Conservation (phyloP, 2,888 invertebrate genomes). For the Thera obeliscata region DNA sequence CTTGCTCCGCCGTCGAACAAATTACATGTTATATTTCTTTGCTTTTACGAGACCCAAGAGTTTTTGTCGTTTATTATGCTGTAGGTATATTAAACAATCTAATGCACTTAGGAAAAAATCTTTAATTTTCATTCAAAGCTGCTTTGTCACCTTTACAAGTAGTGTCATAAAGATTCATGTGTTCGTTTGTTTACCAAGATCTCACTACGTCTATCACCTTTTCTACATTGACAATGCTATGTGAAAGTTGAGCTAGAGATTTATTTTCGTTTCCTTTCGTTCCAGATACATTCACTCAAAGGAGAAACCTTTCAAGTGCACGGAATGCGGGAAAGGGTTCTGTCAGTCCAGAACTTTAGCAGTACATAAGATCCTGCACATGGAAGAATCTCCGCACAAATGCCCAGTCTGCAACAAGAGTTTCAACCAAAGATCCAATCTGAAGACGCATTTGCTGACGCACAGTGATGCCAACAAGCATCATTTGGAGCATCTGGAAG, state of each 20-base stretch:
- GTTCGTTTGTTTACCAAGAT: constrained; percentile 58
- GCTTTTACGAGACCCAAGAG: constrained; percentile 77
- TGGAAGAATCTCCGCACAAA: constrained; percentile 97
- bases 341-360: constrained; percentile 98
- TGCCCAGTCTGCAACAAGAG: constrained; percentile 94
- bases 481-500: constrained; percentile 78
- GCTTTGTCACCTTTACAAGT: constrained; percentile 51
- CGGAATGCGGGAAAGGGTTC: constrained; percentile 98
- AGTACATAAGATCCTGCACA: constrained; percentile 96
- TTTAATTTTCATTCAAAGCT: constrained; percentile 64
- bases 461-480: constrained; percentile 89
- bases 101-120: constrained; percentile 66
- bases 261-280: constrained; percentile 65
- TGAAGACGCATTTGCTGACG: constrained; percentile 95
- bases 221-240: constrained; percentile 31
- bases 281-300: constrained; percentile 98
- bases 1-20: constrained; percentile 80
- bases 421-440: constrained; percentile 96
- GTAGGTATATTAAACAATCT: constrained; percentile 63
- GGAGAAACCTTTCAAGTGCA: constrained; percentile 99
- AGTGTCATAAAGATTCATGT: constrained; percentile 58
- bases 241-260: constrained; percentile 58
- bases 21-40: constrained; percentile 83
- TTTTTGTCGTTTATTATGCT: constrained; percentile 67
- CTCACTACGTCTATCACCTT: constrained; percentile 47